Percentiles rank a stretch among this genome's conserved stretches.
Conservation (phyloP, 30 jellyfish, hydroid and myxozoan genomes). For the Turritopsis dohrnii region DNA sequence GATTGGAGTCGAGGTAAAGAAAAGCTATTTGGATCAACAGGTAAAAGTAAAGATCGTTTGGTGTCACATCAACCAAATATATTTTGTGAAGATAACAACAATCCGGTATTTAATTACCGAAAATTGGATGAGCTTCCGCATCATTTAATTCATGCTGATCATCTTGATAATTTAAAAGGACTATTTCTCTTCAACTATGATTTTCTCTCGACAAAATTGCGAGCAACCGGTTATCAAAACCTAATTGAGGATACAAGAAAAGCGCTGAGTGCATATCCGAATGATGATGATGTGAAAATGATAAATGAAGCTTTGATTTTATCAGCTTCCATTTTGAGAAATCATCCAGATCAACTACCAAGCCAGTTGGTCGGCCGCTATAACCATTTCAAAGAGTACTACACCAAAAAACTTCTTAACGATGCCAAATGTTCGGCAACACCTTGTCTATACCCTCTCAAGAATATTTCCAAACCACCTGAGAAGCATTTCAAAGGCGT, state of each 20-base stretch:
- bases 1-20: conserved; percentile 57
- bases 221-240: conserved; percentile 51
- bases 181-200: conserved; percentile 46
- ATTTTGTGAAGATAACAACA: conserved; percentile 12
- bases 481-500: conserved; percentile 61
- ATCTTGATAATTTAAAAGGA: conserved; percentile 38
- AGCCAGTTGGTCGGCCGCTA: conserved; percentile 57
- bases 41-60: conserved; percentile 57
- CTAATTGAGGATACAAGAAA: conserved; percentile 56
- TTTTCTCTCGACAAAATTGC: conserved; percentile 46
- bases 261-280: conserved; percentile 39
- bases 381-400: conserved; percentile 16
- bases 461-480: conserved; percentile 54
- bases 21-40: conserved; percentile 53
- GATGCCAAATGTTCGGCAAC: conserved; percentile 41
- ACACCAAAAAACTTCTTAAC: conserved; percentile 28
- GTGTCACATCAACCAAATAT: conserved; percentile 75
- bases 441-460: conserved; percentile 64
- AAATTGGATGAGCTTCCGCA: conserved; percentile 75
- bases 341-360: conserved; percentile 65
- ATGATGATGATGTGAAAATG: conserved; percentile 50
- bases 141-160: conserved; percentile 41
- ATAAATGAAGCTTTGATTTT: conserved; percentile 48
- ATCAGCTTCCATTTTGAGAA: conserved; percentile 43
- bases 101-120: conserved; percentile 49